Evolutionary conservation across 2,888 invertebrate genomes (phyloP), one percentile per base, ranked within the genome.

Genomic region (Platycheirus albimanus): DNA sequence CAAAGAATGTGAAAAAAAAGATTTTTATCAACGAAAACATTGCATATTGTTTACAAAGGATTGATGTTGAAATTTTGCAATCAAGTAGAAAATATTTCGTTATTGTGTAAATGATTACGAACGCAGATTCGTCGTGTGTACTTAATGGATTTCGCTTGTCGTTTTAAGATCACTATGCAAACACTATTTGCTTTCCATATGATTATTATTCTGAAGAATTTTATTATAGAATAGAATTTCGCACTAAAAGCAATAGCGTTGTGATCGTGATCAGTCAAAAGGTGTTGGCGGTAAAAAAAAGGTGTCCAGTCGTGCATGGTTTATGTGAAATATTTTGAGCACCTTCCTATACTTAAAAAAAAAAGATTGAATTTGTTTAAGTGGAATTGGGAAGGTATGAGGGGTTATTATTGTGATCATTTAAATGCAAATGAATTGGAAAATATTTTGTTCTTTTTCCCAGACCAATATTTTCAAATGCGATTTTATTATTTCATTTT

Each of bases 211-310:
- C 33, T 36, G 33, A 63, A 38, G 67, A 79, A 78, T 78, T 52
- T 58, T 24, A n/a, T 43, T n/a, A 52, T 19, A 7, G 2, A 13
- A 17, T 51, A 66, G 41, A 54, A 38, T 61, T 69, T 69, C 41
- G 33, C 30, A 41, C 47, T 67, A 78, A 67, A 20, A 45, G n/a
- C n/a, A 30, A 36, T 15, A 24, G n/a, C 15, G 28, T 28, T 61
- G 20, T 7, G 33, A n/a, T 70, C 54, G 72, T 79, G 79, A 80
- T 69, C 63, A 30, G 64, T 74, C 36, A 33, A 56, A 58, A 11
- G 33, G 17, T 52, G 67, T 72, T 67, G 63, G 33, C 8, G 24
- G 13, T 30, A 45, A 36, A 11, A 61, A 51, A n/a, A 11, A 38
- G 15, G 43, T 47, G 49, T n/a, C 33, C n/a, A 56, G 8, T 72